phyloP scores from a whole-genome alignment of 2,113 vertebrate species.

The Vulpes lagopus region DNA sequence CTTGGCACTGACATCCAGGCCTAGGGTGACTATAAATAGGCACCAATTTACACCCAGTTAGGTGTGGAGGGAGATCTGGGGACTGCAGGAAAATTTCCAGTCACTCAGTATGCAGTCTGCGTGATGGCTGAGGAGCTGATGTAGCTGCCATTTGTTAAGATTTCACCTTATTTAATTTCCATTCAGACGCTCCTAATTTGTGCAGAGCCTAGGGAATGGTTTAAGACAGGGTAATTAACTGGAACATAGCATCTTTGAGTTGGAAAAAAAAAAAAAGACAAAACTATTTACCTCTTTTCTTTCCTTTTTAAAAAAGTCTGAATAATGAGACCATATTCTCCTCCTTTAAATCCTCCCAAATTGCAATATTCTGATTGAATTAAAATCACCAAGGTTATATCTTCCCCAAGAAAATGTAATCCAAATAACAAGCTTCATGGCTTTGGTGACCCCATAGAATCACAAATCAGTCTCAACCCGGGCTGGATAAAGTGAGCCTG shows the following conservation, averaged over 20 bases:
- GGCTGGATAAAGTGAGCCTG: neutral
- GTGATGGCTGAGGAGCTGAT: slow-evolving; percentile 59
- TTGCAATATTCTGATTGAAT: slow-evolving; percentile 72
- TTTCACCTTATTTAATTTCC: slow-evolving; percentile 78
- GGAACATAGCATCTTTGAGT: slow-evolving; percentile 56
- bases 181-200: slow-evolving; percentile 73
- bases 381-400: slow-evolving; percentile 47
- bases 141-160: slow-evolving; percentile 70
- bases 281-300: slow-evolving; percentile 60
- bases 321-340: slow-evolving; percentile 67
- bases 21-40: neutral
- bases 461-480: slow-evolving; percentile 28
- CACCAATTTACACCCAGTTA: slow-evolving; percentile 64
- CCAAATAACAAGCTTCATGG: neutral
- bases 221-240: slow-evolving; percentile 82
- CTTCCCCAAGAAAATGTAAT: slow-evolving; percentile 45
- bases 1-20: neutral
- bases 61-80: slow-evolving; percentile 7
- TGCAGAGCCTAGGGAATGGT: slow-evolving; percentile 72
- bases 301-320: neutral
- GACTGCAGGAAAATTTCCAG: slow-evolving; percentile 63
- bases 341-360: slow-evolving; percentile 59
- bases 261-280: neutral
- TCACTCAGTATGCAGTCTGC: slow-evolving; percentile 54
- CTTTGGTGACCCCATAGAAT: neutral